Evolutionary conservation across 2,113 vertebrate genomes (phyloP).

Genomic region (Geococcyx californianus): DNA sequence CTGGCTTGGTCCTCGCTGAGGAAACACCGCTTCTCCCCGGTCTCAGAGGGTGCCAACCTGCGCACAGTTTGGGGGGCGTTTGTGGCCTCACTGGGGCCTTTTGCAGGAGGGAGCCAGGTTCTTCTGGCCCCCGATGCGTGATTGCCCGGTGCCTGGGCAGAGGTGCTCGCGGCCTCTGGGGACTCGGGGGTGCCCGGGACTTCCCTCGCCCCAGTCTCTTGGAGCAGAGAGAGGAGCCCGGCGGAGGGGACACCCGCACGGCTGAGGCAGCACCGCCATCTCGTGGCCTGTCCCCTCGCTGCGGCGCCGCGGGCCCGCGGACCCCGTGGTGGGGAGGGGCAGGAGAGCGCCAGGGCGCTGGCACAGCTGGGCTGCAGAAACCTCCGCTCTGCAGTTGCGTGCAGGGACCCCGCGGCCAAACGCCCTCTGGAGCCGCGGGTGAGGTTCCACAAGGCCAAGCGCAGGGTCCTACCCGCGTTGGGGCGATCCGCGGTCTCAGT

Average conservation of each 20-base stretch:
- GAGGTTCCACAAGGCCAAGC: too few species aligned
- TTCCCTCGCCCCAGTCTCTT: accelerated
- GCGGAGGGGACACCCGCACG: accelerated
- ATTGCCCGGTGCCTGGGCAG: accelerated
- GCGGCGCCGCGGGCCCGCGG: too few species aligned
- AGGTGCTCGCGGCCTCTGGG: accelerated
- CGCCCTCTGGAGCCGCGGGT: too few species aligned
- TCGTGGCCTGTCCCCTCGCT: background rate
- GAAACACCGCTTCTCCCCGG: accelerated
- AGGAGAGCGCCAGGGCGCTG: too few species aligned
- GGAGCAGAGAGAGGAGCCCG: background rate
- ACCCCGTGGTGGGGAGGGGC: too few species aligned
- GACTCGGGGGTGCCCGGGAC: background rate
- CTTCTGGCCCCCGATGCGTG: accelerated
- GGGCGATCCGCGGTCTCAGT: too few species aligned
- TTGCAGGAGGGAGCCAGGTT: accelerated
- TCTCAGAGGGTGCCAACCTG: background rate
- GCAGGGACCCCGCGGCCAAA: too few species aligned
- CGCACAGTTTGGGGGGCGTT: accelerated
- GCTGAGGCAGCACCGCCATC: constrained; percentile 23
- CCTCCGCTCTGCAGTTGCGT: too few species aligned
- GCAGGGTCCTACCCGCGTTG: too few species aligned
- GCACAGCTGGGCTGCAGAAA: too few species aligned
- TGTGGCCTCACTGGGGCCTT: background rate
- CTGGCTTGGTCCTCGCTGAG: accelerated